phyloP scores from a whole-genome alignment of 2,888 invertebrate species.

The Tholera decimalis region DNA sequence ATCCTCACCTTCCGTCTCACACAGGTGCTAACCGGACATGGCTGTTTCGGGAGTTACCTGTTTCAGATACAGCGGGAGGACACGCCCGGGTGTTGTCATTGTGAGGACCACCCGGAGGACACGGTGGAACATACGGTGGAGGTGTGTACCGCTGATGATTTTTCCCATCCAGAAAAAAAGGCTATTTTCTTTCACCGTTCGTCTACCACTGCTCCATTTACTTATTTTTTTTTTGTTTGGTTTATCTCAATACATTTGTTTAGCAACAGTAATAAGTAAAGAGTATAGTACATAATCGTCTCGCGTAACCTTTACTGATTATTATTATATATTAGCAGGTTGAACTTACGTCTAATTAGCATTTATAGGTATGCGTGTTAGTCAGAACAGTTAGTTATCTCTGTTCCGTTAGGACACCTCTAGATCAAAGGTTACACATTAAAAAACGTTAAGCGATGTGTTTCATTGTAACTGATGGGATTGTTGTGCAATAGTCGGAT shows the following conservation, averaged over 20 bases:
- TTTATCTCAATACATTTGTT: background rate
- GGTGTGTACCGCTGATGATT: too few species aligned
- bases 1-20: too few species aligned
- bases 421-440: slow-evolving; percentile 15
- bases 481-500: background rate
- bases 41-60: too few species aligned
- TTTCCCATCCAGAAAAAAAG: too few species aligned
- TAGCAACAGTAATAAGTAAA: slow-evolving; percentile 1
- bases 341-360: slow-evolving; percentile 15
- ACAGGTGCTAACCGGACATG: too few species aligned
- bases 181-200: too few species aligned
- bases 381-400: slow-evolving; percentile 32
- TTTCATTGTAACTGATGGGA: background rate
- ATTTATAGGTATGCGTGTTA: slow-evolving; percentile 1
- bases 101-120: too few species aligned
- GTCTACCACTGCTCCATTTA: too few species aligned
- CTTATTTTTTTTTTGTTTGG: too few species aligned
- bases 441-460: background rate
- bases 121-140: too few species aligned
- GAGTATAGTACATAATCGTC: background rate
- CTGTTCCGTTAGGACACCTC: slow-evolving; percentile 27
- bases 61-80: too few species aligned
- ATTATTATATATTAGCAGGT: slow-evolving; percentile 6
- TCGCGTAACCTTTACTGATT: slow-evolving; percentile 33
- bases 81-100: too few species aligned